Evolutionary conservation across 2,888 invertebrate species (phyloP).

Genomic region (Argyresthia albistria): DNA sequence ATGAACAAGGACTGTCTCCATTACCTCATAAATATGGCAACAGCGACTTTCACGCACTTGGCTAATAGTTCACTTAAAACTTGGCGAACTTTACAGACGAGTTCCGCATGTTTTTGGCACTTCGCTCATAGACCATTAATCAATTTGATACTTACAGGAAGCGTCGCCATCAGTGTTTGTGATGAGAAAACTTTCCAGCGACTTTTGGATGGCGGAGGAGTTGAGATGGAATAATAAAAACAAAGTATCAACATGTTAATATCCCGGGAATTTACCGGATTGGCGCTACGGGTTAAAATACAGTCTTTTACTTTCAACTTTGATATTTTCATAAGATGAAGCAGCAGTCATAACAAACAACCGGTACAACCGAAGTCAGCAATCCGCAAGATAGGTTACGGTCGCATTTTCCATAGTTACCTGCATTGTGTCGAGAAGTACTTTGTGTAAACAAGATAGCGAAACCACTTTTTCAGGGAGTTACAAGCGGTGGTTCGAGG

Average conservation of each 20-base stretch:
- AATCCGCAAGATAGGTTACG: background rate
- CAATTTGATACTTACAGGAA: slow-evolving; percentile 1
- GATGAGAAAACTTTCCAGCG: slow-evolving; percentile 1
- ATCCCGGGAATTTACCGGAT: too few relatives aligned
- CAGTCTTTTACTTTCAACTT: too few relatives aligned
- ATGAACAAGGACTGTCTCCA: too few relatives aligned
- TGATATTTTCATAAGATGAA: too few relatives aligned
- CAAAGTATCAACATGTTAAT: too few relatives aligned
- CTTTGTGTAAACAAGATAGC: background rate
- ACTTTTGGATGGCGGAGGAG: background rate
- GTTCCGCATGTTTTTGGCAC: slow-evolving; percentile 3
- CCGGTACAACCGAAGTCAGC: too few relatives aligned
- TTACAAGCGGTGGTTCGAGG: background rate
- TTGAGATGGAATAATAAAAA: too few relatives aligned
- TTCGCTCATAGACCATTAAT: slow-evolving; percentile 1
- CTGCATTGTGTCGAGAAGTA: background rate
- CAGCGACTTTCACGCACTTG: background rate
- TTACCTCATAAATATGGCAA: background rate
- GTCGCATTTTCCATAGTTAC: background rate
- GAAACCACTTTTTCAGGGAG: background rate
- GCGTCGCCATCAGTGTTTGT: background rate
- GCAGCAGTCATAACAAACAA: background rate
- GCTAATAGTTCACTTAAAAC: slow-evolving; percentile 4
- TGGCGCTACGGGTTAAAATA: too few relatives aligned
- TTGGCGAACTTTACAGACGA: background rate